These are phyloP conservation scores for Papilio machaon DNA, from an alignment of 1,140 invertebrate genomes.

Conservation along the genomic window DNA sequence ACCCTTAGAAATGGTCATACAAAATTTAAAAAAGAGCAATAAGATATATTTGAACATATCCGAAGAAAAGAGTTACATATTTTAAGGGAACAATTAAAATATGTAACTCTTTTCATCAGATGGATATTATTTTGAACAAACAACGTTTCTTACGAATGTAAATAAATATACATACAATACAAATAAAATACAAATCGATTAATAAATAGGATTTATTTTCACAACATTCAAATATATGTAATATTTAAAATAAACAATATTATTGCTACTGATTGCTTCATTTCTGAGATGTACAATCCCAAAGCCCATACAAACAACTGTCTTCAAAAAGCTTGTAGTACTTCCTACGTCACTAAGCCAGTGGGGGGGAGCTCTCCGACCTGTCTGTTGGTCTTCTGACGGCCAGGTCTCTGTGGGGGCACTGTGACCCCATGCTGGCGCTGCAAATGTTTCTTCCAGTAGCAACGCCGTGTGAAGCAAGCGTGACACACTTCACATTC, in stretches of 20 bases:
- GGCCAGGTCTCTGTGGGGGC: constrained; percentile 56
- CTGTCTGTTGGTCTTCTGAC: constrained; percentile 45
- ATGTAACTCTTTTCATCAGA: no score
- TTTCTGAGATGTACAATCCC: neutral
- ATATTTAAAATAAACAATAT: neutral
- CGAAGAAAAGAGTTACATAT: no score
- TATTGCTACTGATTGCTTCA: neutral
- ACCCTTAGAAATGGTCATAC: no score
- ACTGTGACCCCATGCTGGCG: constrained; percentile 57
- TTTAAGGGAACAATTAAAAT: no score
- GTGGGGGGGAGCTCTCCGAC: neutral
- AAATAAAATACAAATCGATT: neutral
- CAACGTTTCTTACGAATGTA: no score
- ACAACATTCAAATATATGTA: neutral
- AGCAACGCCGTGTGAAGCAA: constrained; percentile 59
- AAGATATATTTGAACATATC: no score
- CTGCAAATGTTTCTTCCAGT: constrained; percentile 69
- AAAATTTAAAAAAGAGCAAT: no score
- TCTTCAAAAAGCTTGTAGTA: no score
- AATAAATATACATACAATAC: no score
- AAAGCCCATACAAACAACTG: no score
- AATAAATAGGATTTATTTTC: neutral
- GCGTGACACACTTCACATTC: constrained; percentile 62
- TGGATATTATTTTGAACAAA: no score
- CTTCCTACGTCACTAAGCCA: no score